These are phyloP conservation scores for Oryzaephilus surinamensis DNA, from an alignment of 1,140 invertebrate species.

Conservation along the genomic window DNA sequence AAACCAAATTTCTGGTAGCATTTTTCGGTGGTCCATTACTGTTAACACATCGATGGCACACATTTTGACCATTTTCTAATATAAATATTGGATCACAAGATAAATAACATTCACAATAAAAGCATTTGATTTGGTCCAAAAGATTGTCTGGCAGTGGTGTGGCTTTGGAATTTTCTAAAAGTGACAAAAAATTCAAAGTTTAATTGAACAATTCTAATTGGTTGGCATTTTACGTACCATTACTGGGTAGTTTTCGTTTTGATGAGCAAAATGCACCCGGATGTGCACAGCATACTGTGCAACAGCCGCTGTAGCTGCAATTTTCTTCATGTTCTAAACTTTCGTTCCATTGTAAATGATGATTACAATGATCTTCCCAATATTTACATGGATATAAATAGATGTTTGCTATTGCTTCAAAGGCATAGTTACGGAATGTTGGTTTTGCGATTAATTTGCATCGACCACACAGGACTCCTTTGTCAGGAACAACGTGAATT, in stretches of 20 bases:
- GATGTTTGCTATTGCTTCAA: slow-evolving; percentile 25
- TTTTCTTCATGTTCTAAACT: slow-evolving; percentile 23
- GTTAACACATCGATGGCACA: slow-evolving; percentile 28
- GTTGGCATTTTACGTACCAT: not conserved
- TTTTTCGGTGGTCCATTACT: slow-evolving; percentile 17
- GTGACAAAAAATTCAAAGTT: slow-evolving; percentile 16
- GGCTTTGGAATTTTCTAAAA: slow-evolving; percentile 14
- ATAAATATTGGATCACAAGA: slow-evolving; percentile 25
- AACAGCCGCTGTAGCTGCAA: slow-evolving; percentile 23
- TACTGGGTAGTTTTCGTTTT: slow-evolving; percentile 18
- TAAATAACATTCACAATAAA: slow-evolving; percentile 24
- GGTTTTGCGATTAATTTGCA: slow-evolving; percentile 10
- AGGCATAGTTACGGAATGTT: slow-evolving; percentile 20
- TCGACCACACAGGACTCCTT: slow-evolving; percentile 25
- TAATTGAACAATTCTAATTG: not conserved
- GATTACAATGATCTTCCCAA: slow-evolving; percentile 25
- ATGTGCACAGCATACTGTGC: slow-evolving; percentile 17
- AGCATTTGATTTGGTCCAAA: slow-evolving; percentile 23
- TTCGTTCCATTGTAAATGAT: slow-evolving; percentile 24
- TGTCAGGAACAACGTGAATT: slow-evolving; percentile 20
- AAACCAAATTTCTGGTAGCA: slow-evolving; percentile 19
- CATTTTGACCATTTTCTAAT: slow-evolving; percentile 20
- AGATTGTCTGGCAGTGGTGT: slow-evolving; percentile 24
- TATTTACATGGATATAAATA: slow-evolving; percentile 30
- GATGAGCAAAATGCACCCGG: slow-evolving; percentile 23